A percentile compares a stretch with the other conserved stretches of the same genome.
Evolutionary conservation across 2,113 vertebrate species (phyloP).

Genomic region (Burhinus bistriatus): DNA sequence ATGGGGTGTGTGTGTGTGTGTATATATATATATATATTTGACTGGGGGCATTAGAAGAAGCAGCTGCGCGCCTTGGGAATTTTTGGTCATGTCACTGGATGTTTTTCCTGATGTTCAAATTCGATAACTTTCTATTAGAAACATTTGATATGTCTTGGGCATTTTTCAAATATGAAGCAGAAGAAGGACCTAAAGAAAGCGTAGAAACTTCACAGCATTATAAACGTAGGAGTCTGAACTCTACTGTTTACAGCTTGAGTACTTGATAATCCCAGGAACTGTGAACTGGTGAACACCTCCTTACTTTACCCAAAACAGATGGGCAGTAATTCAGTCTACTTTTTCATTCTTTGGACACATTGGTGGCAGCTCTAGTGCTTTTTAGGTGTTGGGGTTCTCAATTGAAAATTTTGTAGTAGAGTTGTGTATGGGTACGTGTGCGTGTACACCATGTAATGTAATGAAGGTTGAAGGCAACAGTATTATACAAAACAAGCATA

Average conservation of each 20-base stretch:
- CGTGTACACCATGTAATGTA: too few relatives aligned
- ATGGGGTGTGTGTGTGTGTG: not conserved
- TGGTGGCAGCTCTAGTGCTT: not conserved
- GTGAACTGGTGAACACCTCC: too few relatives aligned
- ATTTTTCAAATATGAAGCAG: not conserved
- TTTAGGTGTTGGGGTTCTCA: not conserved
- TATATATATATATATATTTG: rapidly evolving
- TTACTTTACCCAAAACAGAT: not conserved
- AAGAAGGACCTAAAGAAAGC: not conserved
- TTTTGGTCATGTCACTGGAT: not conserved
- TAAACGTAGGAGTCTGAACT: not conserved
- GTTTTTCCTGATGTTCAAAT: not conserved
- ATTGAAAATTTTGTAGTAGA: not conserved
- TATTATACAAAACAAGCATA: not conserved
- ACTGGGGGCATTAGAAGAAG: not conserved
- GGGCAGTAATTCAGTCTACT: not conserved
- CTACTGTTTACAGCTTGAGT: not conserved
- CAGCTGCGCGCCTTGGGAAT: not conserved
- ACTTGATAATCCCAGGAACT: not conserved
- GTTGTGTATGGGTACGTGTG: not conserved
- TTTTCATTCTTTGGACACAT: not conserved
- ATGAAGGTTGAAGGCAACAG: not conserved
- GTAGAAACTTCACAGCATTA: not conserved
- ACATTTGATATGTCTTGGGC: not conserved
- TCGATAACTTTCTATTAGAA: not conserved